A percentile compares a stretch with the other conserved stretches of the same genome.
phyloP scores from a whole-genome alignment of 2,797 vertebrate genomes.

The Adrianichthys oophorus region DNA sequence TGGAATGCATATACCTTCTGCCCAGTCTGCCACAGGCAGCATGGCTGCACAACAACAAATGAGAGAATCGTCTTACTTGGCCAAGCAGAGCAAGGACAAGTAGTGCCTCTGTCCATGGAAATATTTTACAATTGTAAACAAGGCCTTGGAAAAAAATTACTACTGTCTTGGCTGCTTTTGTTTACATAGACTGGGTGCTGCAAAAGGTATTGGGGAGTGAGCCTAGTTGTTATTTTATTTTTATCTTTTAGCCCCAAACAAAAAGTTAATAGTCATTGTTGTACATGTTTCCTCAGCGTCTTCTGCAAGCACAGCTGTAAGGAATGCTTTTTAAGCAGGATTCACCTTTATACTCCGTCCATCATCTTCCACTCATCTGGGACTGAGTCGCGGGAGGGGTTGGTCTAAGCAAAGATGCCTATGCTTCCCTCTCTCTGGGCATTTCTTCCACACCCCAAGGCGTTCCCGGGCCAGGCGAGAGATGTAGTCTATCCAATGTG shows the following conservation, averaged over 20 bases:
- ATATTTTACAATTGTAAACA: conserved; percentile 65
- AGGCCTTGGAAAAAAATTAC: conserved; percentile 60
- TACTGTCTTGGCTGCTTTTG: conserved; percentile 41
- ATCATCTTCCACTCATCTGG: too few species aligned
- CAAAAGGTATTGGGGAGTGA: not conserved
- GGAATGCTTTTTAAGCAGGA: too few species aligned
- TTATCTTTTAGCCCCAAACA: conserved; percentile 44
- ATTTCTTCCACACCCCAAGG: too few species aligned
- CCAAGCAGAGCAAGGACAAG: conserved; percentile 64
- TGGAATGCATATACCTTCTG: conserved; percentile 22
- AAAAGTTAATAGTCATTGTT: conserved; percentile 55
- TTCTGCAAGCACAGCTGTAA: conserved; percentile 7
- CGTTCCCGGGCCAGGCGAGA: too few species aligned
- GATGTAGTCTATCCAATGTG: too few species aligned
- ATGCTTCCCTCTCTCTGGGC: too few species aligned
- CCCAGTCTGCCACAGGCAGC: conserved; percentile 54
- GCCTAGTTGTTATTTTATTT: conserved; percentile 22
- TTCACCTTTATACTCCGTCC: too few species aligned
- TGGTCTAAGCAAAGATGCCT: too few species aligned
- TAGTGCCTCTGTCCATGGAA: conserved; percentile 61
- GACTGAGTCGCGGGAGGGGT: too few species aligned
- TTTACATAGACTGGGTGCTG: conserved; percentile 55
- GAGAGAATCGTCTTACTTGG: conserved; percentile 54
- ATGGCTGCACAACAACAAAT: conserved; percentile 52
- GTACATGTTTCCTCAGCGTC: conserved; percentile 20